A percentile compares a stretch with the other conserved stretches of the same genome.
Evolutionary conservation across 2,113 vertebrate species (phyloP).

Genomic region (Catharus fuscescens): DNA sequence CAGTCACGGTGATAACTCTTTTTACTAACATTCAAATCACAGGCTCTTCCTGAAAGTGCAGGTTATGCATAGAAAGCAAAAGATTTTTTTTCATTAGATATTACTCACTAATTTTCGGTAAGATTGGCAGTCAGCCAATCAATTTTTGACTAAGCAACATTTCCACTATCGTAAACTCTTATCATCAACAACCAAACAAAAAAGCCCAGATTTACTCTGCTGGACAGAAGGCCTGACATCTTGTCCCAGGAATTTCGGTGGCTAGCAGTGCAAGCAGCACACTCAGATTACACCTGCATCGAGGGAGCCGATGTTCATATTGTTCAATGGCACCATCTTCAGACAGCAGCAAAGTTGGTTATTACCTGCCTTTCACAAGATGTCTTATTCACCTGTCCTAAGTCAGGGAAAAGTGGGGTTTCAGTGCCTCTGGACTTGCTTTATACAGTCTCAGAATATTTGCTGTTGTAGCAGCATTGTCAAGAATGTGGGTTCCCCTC

Average conservation of each 20-base stretch:
- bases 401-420: neutral
- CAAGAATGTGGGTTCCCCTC: neutral
- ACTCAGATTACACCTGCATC: neutral
- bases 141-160: neutral
- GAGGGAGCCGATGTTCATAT: rapidly evolving
- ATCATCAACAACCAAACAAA: neutral
- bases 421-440: neutral
- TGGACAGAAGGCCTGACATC: neutral
- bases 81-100: neutral
- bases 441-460: neutral
- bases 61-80: neutral
- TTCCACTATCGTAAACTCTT: neutral
- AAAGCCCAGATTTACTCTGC: neutral
- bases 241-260: neutral
- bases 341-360: neutral
- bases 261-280: neutral
- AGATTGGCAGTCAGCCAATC: neutral
- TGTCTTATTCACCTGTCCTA: neutral
- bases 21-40: neutral
- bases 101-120: neutral
- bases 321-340: conserved; percentile 37
- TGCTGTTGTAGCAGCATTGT: neutral
- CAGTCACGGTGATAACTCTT: neutral
- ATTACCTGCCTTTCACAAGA: neutral
- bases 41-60: neutral